Conservation (phyloP, 2,113 vertebrate genomes). For the Nerophis ophidion region DNA sequence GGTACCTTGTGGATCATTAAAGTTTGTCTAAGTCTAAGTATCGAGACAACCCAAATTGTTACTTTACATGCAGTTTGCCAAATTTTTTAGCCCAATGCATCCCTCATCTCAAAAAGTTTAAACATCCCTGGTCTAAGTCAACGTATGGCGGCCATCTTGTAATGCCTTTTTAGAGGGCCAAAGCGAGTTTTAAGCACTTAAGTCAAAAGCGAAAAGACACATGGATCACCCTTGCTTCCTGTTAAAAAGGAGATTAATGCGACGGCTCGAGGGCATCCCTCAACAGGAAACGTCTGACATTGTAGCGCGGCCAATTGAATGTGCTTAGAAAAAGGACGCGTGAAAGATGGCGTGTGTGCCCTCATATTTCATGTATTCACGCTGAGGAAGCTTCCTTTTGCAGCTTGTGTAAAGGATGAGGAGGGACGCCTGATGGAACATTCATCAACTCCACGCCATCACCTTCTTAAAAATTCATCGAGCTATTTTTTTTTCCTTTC, state of each 20-base stretch:
- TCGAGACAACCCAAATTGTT: too few species aligned
- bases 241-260: conserved; percentile 56
- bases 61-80: too few species aligned
- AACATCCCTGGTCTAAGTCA: too few species aligned
- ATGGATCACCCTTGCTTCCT: conserved; percentile 36
- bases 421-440: conserved; percentile 8
- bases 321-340: conserved; percentile 40
- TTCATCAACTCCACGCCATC: conserved; percentile 23
- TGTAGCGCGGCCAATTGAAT: not conserved
- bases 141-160: too few species aligned
- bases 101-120: too few species aligned
- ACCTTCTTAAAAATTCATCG: conserved; percentile 19
- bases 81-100: too few species aligned
- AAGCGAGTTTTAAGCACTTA: too few species aligned
- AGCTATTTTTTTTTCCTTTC: not conserved
- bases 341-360: conserved; percentile 39
- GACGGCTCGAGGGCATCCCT: conserved; percentile 46
- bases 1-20: too few species aligned
- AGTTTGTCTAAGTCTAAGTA: too few species aligned
- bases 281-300: conserved; percentile 42
- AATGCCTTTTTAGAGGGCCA: too few species aligned
- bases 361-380: conserved; percentile 23
- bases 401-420: conserved; percentile 25
- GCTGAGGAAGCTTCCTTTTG: conserved; percentile 4
- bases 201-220: too few species aligned